Base-by-base conservation (phyloP, 2,797 vertebrate species). In the Sorex maritimensis region DNA sequence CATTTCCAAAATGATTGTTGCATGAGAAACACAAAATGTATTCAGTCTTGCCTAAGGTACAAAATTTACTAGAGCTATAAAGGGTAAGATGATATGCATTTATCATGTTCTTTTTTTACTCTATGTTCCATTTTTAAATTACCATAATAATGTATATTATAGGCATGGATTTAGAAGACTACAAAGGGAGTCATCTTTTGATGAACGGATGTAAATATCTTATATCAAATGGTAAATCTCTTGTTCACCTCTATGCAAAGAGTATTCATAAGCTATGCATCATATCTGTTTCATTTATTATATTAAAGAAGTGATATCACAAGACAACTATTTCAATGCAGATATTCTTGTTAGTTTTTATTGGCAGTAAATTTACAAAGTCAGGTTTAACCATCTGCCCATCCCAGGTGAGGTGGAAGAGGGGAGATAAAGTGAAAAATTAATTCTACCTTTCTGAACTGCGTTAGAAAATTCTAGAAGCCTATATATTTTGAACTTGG, bases 61-160 rank as follows among this genome's bases (percentile, higher is more conserved):
- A 73, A 96, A 97, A 98, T 98, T 98, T 98, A 98, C 97, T 98
- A 94, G 95, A 97, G 95, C 91, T 96, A 97, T 98, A 97, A 98
- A 98, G 93, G 94, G 90, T 95, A 92, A 97, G 97, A 98, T 95
- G 87, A 98, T 97, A 94, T 19, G 81, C 95, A 97, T 98, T 98
- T 97, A 97, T 98, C 97, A 97, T 94, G 90, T 97, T 97, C 92
- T 96, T 97, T 97, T 97, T 94, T 93, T 97, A 95, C 85, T 91
- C 89, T 95, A 83, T 91, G 95, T 97, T 98, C 98, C 44, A 0
- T 97, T 98, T 98, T 97, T 92, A 98, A 98, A 98, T 98, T 97
- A 98, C 94, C 91, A 97, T 98, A 97, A 98, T 98, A 95, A 97
- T 83, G 38, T 94, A 92, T 96, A 96, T 97, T 97, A 97, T 90